phyloP scores from a whole-genome alignment of 1,140 invertebrate species.

The Papilio aristodemus region DNA sequence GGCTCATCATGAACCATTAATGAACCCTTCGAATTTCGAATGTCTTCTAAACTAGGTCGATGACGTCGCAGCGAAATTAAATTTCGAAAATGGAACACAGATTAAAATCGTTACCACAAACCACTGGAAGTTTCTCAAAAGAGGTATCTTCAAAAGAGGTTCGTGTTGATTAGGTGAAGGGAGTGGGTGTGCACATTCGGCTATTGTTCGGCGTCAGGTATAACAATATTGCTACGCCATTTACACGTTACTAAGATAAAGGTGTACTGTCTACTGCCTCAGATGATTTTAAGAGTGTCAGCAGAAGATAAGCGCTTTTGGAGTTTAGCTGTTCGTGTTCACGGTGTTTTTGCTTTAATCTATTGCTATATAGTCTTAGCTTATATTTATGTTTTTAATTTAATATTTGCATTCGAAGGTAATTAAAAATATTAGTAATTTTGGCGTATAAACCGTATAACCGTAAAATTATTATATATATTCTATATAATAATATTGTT shows the following conservation, averaged over 20 bases:
- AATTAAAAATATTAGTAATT: no score
- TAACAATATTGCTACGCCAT: slow-evolving; percentile 32
- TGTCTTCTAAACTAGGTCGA: slow-evolving; percentile 32
- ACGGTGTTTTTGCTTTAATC: no score
- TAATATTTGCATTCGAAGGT: no score
- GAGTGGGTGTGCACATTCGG: slow-evolving; percentile 28
- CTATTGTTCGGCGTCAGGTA: slow-evolving; percentile 28
- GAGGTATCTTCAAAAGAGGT: slow-evolving; percentile 20
- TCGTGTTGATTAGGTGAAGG: slow-evolving; percentile 25
- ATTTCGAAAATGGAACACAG: slow-evolving; percentile 36
- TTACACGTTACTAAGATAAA: slow-evolving; percentile 37
- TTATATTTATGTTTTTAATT: no score
- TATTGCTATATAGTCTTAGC: no score
- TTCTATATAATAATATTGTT: no score
- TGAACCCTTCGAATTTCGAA: slow-evolving; percentile 7
- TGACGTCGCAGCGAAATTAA: slow-evolving; percentile 30
- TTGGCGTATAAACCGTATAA: no score
- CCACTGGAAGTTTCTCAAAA: slow-evolving; percentile 26
- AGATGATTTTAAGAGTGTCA: slow-evolving; percentile 34
- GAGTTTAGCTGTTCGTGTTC: no score
- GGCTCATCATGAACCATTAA: not conserved
- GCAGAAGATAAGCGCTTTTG: not conserved
- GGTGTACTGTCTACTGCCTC: slow-evolving; percentile 32
- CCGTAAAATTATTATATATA: no score
- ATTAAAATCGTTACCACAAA: slow-evolving; percentile 32